Percentiles rank a stretch among this genome's conserved stretches.
phyloP scores from a whole-genome alignment of 1,140 invertebrate species.

The Lordiphosa collinella region DNA sequence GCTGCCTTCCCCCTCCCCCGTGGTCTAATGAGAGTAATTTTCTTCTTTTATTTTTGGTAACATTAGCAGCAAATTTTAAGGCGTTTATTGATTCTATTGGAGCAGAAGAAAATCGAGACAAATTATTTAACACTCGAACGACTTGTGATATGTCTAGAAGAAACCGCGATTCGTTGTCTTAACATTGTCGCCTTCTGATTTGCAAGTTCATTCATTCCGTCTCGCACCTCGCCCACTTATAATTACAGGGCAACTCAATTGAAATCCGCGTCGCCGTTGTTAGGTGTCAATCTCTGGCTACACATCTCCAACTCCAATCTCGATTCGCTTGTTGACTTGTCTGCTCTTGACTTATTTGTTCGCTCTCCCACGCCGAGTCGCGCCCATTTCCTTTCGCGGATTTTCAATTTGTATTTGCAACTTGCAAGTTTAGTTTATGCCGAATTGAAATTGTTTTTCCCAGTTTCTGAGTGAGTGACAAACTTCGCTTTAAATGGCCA shows the following conservation, averaged over 20 bases:
- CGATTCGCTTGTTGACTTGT: constrained; percentile 44
- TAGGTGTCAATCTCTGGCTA: constrained; percentile 43
- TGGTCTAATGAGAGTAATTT: constrained; percentile 36
- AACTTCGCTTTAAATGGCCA: constrained; percentile 16
- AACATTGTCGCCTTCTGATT: constrained; percentile 47
- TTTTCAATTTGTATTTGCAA: constrained; percentile 36
- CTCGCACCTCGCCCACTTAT: constrained; percentile 26
- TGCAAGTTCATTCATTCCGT: constrained; percentile 38
- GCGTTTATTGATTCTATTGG: constrained; percentile 52
- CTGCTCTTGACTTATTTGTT: constrained; percentile 41
- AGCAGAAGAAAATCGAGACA: constrained; percentile 60
- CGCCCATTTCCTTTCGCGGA: constrained; percentile 52
- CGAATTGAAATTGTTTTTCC: constrained; percentile 48
- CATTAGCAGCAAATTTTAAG: constrained; percentile 8
- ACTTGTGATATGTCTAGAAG: constrained; percentile 60
- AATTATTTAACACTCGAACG: constrained; percentile 69
- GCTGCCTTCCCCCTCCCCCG: not conserved
- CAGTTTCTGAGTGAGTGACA: constrained; percentile 14
- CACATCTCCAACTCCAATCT: not conserved
- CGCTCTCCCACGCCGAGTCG: constrained; percentile 19
- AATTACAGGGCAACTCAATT: constrained; percentile 49
- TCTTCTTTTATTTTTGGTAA: constrained; percentile 16
- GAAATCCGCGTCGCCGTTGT: constrained; percentile 24
- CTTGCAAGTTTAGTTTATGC: constrained; percentile 46
- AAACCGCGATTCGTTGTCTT: constrained; percentile 15